Evolutionary conservation across 2,888 invertebrate genomes (phyloP).

Genomic region (Cheilosia vulpina): DNA sequence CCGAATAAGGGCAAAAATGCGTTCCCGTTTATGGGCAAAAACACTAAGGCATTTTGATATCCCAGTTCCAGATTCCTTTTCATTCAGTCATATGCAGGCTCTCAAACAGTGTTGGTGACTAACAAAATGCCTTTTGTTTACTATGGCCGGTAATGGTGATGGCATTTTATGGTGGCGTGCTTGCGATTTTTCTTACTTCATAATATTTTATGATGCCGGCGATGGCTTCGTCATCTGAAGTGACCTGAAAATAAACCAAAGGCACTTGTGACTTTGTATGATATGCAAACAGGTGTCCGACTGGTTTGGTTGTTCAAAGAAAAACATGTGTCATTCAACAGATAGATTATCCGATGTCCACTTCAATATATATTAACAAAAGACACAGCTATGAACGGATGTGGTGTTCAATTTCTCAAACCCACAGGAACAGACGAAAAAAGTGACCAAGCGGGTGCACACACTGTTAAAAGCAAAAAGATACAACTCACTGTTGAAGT

Average conservation of each 20-base stretch:
- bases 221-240: background rate
- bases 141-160: slow-evolving; percentile 16
- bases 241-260: background rate
- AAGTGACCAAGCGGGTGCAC: slow-evolving; percentile 1
- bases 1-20: slow-evolving; percentile 4
- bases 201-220: background rate
- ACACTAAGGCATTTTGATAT: background rate
- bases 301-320: slow-evolving; percentile 3
- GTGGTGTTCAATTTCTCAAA: slow-evolving; percentile 40
- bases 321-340: slow-evolving; percentile 3
- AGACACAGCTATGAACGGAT: slow-evolving; percentile 19
- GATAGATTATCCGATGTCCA: background rate
- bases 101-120: slow-evolving; percentile 5
- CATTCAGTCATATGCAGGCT: slow-evolving; percentile 15
- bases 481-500: slow-evolving; percentile 11
- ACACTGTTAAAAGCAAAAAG: background rate
- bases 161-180: slow-evolving; percentile 30
- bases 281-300: slow-evolving; percentile 10
- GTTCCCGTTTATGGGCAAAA: slow-evolving; percentile 14
- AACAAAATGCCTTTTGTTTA: slow-evolving; percentile 14
- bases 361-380: background rate
- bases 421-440: background rate
- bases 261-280: background rate
- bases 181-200: background rate
- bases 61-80: slow-evolving; percentile 31